Evolutionary conservation across 2,888 invertebrate species (phyloP).

Genomic region (Ormyrus pomaceus): DNA sequence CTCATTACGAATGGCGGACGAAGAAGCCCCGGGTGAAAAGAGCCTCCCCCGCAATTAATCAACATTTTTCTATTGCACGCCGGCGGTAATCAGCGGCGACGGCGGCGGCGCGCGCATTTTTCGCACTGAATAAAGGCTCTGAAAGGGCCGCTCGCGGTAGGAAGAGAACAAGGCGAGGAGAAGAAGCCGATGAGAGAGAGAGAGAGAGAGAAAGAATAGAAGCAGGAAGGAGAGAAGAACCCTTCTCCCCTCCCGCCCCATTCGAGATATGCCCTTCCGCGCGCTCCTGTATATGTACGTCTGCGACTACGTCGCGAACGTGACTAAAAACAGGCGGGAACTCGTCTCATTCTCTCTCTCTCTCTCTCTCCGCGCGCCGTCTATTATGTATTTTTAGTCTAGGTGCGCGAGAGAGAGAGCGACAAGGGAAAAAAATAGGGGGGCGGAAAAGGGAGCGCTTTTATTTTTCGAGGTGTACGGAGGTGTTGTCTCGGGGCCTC

Average conservation of each 20-base stretch:
- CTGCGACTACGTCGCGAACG: slow-evolving; percentile 45
- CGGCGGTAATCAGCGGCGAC: not conserved
- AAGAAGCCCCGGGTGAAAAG: no score
- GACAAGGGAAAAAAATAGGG: slow-evolving; percentile 9
- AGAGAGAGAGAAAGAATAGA: slow-evolving; percentile 10
- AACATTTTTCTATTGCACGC: not conserved
- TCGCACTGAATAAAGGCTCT: slow-evolving; percentile 29
- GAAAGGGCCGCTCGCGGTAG: not conserved
- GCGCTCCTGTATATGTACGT: not conserved
- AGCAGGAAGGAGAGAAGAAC: slow-evolving; percentile 24
- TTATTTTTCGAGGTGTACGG: slow-evolving; percentile 10
- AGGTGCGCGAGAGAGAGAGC: slow-evolving; percentile 9
- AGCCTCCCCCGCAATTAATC: no score
- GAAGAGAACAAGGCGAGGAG: not conserved
- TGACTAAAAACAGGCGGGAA: slow-evolving; percentile 58
- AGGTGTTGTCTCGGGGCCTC: slow-evolving; percentile 46
- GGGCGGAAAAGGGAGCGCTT: slow-evolving; percentile 19
- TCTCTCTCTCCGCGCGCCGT: slow-evolving; percentile 13
- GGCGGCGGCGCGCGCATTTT: slow-evolving; percentile 5
- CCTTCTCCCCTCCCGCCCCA: slow-evolving; percentile 29
- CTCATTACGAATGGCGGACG: no score
- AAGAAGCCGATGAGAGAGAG: not conserved
- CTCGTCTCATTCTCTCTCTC: slow-evolving; percentile 35
- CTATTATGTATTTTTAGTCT: slow-evolving; percentile 55
- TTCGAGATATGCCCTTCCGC: slow-evolving; percentile 1